Evolutionary conservation across 37 sponge, comb jelly and placozoan genomes (phyloP).

Genomic region (Cladorhizidae sp.): DNA sequence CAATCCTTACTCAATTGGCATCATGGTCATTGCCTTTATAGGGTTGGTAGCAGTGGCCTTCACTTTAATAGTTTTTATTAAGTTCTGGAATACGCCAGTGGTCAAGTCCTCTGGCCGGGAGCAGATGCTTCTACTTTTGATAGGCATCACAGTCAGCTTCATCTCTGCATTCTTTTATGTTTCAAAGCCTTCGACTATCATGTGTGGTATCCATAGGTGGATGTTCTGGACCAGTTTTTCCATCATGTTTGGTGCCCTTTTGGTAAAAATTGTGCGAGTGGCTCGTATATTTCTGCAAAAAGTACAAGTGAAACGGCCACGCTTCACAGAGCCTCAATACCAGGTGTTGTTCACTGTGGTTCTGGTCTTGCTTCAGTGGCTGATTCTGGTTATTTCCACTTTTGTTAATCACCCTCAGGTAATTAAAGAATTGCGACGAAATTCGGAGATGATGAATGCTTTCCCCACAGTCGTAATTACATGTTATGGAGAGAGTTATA

Average conservation of each 20-base stretch:
- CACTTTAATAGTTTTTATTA: no score
- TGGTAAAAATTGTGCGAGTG: constrained; percentile 79
- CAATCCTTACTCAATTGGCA: constrained; percentile 43
- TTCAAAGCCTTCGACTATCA: constrained; percentile 26
- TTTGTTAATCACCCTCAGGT: constrained; percentile 18
- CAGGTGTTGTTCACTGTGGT: no score
- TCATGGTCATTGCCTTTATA: constrained; percentile 58
- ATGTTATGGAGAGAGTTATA: constrained; percentile 28
- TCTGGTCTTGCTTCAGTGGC: no score
- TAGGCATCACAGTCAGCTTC: constrained; percentile 65
- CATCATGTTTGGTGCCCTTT: constrained; percentile 71
- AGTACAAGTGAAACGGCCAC: constrained; percentile 14
- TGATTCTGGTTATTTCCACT: no score
- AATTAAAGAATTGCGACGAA: not conserved
- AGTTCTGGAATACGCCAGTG: no score
- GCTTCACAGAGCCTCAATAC: no score
- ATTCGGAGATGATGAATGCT: not conserved
- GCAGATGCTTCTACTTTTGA: constrained; percentile 60
- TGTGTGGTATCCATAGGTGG: constrained; percentile 73
- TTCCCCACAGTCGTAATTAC: constrained; percentile 47
- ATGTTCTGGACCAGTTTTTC: constrained; percentile 75
- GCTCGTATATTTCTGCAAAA: constrained; percentile 64
- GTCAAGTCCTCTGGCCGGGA: constrained; percentile 86
- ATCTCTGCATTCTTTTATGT: no score
- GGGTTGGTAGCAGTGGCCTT: no score